Evolutionary conservation across 2,888 invertebrate genomes (phyloP).

Genomic region (Lasiommata megera): DNA sequence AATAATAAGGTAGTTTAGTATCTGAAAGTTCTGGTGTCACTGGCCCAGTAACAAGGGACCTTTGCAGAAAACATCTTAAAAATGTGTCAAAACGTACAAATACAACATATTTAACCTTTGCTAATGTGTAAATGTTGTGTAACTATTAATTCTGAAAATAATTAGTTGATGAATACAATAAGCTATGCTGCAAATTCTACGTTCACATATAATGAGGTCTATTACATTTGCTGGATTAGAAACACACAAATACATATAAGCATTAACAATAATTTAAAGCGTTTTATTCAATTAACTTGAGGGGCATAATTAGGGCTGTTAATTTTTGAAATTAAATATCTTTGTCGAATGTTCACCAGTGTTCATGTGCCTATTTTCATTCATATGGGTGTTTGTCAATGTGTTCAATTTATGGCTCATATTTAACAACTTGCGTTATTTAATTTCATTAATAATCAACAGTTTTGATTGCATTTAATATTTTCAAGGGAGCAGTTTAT

Average conservation of each 20-base stretch:
- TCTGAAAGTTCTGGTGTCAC: not conserved
- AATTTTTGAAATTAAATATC: constrained; percentile 12
- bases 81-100: constrained; percentile 20
- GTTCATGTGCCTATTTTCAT: too few relatives aligned
- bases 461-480: too few relatives aligned
- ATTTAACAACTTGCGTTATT: too few relatives aligned
- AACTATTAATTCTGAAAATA: constrained; percentile 52
- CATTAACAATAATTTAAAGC: constrained; percentile 22
- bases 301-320: not conserved
- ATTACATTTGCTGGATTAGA: constrained; percentile 55
- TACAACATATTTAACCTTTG: constrained; percentile 19
- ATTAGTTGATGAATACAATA: constrained; percentile 72
- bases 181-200: constrained; percentile 74
- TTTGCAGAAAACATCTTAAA: constrained; percentile 35
- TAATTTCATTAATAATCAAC: too few relatives aligned
- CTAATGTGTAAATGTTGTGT: constrained; percentile 70
- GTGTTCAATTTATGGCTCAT: too few relatives aligned
- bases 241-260: constrained; percentile 55
- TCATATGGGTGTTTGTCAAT: too few relatives aligned
- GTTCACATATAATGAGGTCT: constrained; percentile 51
- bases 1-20: not conserved
- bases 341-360: not conserved
- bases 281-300: not conserved
- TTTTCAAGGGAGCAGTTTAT: too few relatives aligned
- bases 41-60: constrained; percentile 1